Evolutionary conservation across 2,888 invertebrate species (phyloP), one percentile per base, ranked within the genome.

Genomic region (Agrotis segetum): DNA sequence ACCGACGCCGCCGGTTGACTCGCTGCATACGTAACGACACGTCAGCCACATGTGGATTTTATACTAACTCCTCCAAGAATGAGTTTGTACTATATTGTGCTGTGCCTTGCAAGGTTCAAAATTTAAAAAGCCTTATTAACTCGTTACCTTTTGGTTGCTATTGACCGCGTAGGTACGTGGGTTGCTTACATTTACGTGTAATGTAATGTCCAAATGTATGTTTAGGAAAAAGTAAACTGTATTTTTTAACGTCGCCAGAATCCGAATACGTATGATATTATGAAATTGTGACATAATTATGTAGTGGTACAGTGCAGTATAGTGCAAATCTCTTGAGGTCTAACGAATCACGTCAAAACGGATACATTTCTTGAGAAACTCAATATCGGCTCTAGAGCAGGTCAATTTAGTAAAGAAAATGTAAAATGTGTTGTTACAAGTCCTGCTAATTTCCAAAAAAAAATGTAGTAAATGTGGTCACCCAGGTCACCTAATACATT

Each of bases 21-120:
- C 76, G 69, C 83, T 84, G 87, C 86, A 88, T 87, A 88, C 83
- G 83, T 82, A 86, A 84, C 71, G 65, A 82, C 72, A 69, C 68
- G 70, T 67, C 70, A 72, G 79, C 74, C 73, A 71, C 67, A 67
- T 72, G 63, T 73, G 72, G 60, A 63, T 79, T 79, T 84, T 82
- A 82, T 74, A 67, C 68, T 72, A 67, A 82, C 73, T 78, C 67
- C n/a, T 59, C 44, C 60, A 75, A 75, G 74, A 77, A 73, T 67
- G 24, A 68, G n/a, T 71, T 76, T 53, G 53, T n/a, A n/a, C 40
- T 67, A 46, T 70, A 69, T 53, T 58, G 40, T 50, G 40, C 47
- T 50, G 47, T 29, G 1, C 46, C 13, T 34, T 29, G 21, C 34
- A 50, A 47, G n/a, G 21, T 24, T 13, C 24, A 49, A 67, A 49